These are phyloP conservation scores for Cataglyphis altisquamis DNA, from an alignment of 2,888 invertebrate genomes.

Conservation along the genomic window DNA sequence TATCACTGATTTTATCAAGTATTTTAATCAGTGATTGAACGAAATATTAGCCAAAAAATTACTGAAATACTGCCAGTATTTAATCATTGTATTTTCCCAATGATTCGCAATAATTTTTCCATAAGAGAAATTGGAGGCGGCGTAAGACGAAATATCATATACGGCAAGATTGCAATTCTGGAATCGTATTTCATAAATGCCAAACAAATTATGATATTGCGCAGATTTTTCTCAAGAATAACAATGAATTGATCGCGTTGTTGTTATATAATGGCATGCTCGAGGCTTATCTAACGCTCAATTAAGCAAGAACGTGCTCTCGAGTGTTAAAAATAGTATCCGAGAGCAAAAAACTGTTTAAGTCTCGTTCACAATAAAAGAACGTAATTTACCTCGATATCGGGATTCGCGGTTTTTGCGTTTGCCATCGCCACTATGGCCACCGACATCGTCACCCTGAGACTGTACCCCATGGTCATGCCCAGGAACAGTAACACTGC, in stretches of 20 bases:
- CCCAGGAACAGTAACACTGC: slow-evolving; percentile 87
- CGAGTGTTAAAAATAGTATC: neutral
- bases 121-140: neutral
- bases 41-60: too few relatives aligned
- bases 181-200: neutral
- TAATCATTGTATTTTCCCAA: too few relatives aligned
- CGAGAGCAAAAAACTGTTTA: neutral
- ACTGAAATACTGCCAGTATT: too few relatives aligned
- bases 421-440: slow-evolving; percentile 87
- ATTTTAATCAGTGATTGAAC: too few relatives aligned
- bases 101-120: too few relatives aligned
- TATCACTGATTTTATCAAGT: too few relatives aligned
- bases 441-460: slow-evolving; percentile 88
- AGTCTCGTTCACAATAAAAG: neutral
- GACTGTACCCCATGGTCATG: slow-evolving; percentile 87
- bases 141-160: neutral
- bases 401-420: slow-evolving; percentile 70
- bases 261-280: slow-evolving; percentile 20
- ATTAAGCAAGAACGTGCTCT: slow-evolving; percentile 10
- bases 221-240: neutral
- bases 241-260: slow-evolving; percentile 12
- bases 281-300: slow-evolving; percentile 4
- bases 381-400: slow-evolving; percentile 77
- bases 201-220: neutral
- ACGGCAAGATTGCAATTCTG: neutral